Evolutionary conservation across 1,140 invertebrate species (phyloP).

Genomic region (Trachymyrmex cornetzi): DNA sequence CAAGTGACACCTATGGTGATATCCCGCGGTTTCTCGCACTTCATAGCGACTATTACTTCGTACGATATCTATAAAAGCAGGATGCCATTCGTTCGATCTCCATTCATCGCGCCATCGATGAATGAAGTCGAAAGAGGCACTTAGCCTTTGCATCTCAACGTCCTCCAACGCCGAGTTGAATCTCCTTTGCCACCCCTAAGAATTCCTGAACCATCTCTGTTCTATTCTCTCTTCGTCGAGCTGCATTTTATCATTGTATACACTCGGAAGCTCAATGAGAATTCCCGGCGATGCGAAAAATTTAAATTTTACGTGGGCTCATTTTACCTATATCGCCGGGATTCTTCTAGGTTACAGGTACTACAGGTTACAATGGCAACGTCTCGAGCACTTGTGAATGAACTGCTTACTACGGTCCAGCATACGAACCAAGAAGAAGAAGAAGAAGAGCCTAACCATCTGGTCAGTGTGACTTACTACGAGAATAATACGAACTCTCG

Average conservation of each 20-base stretch:
- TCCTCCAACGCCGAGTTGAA: slow-evolving; percentile 30
- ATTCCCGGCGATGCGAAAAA: slow-evolving; percentile 74
- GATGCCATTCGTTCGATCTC: slow-evolving; percentile 46
- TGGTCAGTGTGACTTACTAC: slow-evolving; percentile 79
- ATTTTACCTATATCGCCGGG: background rate
- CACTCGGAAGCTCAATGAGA: background rate
- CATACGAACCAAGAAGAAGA: slow-evolving; percentile 38
- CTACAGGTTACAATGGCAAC: slow-evolving; percentile 80
- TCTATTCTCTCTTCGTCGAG: slow-evolving; percentile 22
- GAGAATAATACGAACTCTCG: slow-evolving; percentile 72
- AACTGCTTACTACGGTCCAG: slow-evolving; percentile 76
- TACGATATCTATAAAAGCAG: slow-evolving; percentile 57
- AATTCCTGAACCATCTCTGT: slow-evolving; percentile 21
- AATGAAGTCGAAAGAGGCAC: slow-evolving; percentile 68
- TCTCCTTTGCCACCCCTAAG: slow-evolving; percentile 17
- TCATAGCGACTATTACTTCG: slow-evolving; percentile 47
- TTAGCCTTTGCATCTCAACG: slow-evolving; percentile 63
- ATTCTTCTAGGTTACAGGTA: slow-evolving; percentile 80
- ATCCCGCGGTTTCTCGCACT: slow-evolving; percentile 31
- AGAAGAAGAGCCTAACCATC: slow-evolving; percentile 64
- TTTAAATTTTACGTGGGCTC: slow-evolving; percentile 80
- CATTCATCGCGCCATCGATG: slow-evolving; percentile 66
- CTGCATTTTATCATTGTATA: slow-evolving; percentile 58
- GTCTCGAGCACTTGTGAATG: slow-evolving; percentile 82
- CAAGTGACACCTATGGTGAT: slow-evolving; percentile 1